Evolutionary conservation across 2,888 invertebrate species (phyloP).

Genomic region (Drosophila niveifrons): DNA sequence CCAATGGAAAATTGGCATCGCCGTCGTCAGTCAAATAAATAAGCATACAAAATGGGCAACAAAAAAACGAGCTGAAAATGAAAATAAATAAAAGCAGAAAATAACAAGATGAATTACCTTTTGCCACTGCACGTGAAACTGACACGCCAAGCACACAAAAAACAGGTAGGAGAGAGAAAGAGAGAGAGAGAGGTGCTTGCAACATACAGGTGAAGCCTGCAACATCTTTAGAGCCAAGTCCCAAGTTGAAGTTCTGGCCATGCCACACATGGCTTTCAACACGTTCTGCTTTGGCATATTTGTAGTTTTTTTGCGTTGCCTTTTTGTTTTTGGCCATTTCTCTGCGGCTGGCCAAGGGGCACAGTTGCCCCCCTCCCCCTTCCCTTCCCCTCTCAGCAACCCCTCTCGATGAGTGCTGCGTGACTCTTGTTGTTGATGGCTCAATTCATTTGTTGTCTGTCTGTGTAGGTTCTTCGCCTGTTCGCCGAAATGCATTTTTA

Average conservation of each 20-base stretch:
- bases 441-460: slow-evolving; percentile 69
- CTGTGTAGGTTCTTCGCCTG: slow-evolving; percentile 18
- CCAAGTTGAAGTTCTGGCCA: slow-evolving; percentile 36
- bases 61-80: slow-evolving; percentile 7
- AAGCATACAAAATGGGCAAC: slow-evolving; percentile 45
- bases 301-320: slow-evolving; percentile 19
- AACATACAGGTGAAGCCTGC: slow-evolving; percentile 7
- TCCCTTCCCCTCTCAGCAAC: neutral
- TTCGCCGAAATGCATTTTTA: slow-evolving; percentile 72
- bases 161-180: neutral
- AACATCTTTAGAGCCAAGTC: slow-evolving; percentile 11
- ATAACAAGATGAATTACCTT: slow-evolving; percentile 81
- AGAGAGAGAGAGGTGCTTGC: too few species aligned
- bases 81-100: slow-evolving; percentile 44
- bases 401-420: slow-evolving; percentile 48
- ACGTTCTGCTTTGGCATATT: slow-evolving; percentile 58
- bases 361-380: slow-evolving; percentile 28
- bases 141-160: slow-evolving; percentile 71
- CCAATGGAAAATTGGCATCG: slow-evolving; percentile 52
- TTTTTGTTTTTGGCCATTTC: slow-evolving; percentile 62
- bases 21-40: slow-evolving; percentile 45
- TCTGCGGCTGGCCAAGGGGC: slow-evolving; percentile 36
- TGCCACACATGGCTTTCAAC: slow-evolving; percentile 78
- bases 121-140: slow-evolving; percentile 82
- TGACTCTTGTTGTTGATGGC: slow-evolving; percentile 67